Evolutionary conservation across 2,888 invertebrate species (phyloP).

Genomic region (Nasonia oneida): DNA sequence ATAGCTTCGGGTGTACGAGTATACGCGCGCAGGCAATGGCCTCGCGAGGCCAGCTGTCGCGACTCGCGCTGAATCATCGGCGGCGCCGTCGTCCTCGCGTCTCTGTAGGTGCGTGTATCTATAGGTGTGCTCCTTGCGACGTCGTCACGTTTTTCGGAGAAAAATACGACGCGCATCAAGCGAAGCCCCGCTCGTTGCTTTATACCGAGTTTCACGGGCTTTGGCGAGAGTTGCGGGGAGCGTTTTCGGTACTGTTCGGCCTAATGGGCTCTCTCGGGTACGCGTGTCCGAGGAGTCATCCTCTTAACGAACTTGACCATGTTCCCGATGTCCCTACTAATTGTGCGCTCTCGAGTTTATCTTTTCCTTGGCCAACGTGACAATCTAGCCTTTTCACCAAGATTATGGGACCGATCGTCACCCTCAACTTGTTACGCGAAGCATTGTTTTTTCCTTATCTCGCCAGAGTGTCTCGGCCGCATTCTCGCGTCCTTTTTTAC

Average conservation of each 20-base stretch:
- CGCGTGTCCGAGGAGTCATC: neutral
- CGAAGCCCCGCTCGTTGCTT: neutral
- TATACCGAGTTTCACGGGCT: neutral
- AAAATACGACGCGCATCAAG: neutral
- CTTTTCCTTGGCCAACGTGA: neutral
- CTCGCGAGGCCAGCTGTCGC: conserved; percentile 30
- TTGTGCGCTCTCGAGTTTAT: neutral
- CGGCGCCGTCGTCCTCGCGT: neutral
- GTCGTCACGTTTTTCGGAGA: conserved; percentile 39
- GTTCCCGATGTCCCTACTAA: neutral
- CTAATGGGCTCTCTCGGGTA: neutral
- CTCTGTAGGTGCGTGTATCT: neutral
- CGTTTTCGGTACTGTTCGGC: neutral
- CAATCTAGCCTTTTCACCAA: neutral
- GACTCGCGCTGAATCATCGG: conserved; percentile 36
- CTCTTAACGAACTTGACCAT: neutral
- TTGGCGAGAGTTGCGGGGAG: neutral
- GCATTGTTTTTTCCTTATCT: neutral
- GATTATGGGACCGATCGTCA: neutral
- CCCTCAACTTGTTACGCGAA: neutral
- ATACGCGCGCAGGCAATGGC: conserved; percentile 11
- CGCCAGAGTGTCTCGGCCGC: neutral
- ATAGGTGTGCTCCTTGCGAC: conserved; percentile 5
- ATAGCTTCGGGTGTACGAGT: neutral
- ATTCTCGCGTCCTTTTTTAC: conserved; percentile 7